Percentiles rank a stretch among this genome's conserved stretches.
These are phyloP conservation scores for Eurystomus glaucurus DNA, from an alignment of 2,797 vertebrate genomes.

Conservation along the genomic window DNA sequence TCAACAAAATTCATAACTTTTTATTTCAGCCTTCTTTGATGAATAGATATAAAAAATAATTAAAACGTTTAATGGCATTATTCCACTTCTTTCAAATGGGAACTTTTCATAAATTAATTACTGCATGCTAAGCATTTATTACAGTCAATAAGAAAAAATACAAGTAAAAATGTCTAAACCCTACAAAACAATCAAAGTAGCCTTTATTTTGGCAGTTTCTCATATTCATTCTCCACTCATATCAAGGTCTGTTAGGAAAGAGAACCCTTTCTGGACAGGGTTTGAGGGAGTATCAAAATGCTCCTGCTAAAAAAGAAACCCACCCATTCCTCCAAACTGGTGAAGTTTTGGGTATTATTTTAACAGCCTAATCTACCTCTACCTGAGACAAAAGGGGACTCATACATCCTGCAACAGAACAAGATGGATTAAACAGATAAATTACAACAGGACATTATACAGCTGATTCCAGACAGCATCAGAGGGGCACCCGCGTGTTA, in stretches of 20 bases:
- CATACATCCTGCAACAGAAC: not conserved
- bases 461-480: not conserved
- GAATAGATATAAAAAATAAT: slow-evolving; percentile 40
- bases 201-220: not conserved
- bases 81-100: slow-evolving; percentile 8
- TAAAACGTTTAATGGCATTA: slow-evolving; percentile 29
- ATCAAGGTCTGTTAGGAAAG: not conserved
- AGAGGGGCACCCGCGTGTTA: not conserved
- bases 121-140: not conserved
- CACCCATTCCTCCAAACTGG: not conserved
- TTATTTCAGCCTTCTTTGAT: slow-evolving; percentile 47
- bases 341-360: not conserved
- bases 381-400: not conserved
- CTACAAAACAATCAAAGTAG: not conserved
- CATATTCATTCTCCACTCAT: not conserved
- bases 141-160: not conserved
- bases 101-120: not conserved
- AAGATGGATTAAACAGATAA: not conserved
- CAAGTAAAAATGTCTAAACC: not conserved
- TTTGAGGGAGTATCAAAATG: not conserved
- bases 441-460: not conserved
- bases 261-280: not conserved
- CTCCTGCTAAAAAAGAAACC: not conserved
- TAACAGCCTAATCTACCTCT: not conserved
- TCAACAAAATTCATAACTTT: slow-evolving; percentile 14